Percentiles rank a stretch among this genome's conserved stretches.
Conservation (phyloP, 2,797 vertebrate species). For the Gambelia wislizenii region DNA sequence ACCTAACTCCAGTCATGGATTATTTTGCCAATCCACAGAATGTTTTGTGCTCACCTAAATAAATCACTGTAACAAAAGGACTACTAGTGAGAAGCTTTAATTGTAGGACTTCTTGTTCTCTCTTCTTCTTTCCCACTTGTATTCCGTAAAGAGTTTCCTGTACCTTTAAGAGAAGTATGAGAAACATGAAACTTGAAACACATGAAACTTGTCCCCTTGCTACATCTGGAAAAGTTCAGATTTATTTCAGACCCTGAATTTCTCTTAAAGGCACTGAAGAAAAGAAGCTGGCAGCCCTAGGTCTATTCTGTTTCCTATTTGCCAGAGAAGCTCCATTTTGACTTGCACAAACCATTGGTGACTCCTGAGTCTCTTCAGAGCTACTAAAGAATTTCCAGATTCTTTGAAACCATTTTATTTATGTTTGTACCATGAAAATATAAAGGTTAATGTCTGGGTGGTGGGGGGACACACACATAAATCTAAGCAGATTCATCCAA, state of each 20-base stretch:
- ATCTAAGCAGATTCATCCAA: constrained; percentile 33
- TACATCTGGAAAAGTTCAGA: not conserved
- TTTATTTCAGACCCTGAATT: not conserved
- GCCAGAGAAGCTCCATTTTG: not conserved
- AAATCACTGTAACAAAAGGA: not conserved
- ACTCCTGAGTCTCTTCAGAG: not conserved
- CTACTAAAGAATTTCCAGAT: not conserved
- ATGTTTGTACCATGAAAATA: not conserved
- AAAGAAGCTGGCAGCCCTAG: not conserved
- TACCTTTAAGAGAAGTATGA: not conserved
- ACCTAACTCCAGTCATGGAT: not conserved
- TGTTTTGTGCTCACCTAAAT: not conserved
- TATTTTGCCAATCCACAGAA: not conserved
- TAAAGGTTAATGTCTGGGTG: not conserved
- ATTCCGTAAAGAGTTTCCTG: not conserved
- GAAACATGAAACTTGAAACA: not conserved
- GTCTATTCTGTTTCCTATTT: not conserved
- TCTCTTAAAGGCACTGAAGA: not conserved
- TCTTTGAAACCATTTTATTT: not conserved
- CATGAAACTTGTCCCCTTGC: not conserved
- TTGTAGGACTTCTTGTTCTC: not conserved
- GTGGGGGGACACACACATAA: not conserved
- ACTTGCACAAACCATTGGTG: not conserved
- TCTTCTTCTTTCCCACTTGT: not conserved
- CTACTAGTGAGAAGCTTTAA: not conserved